Base-by-base conservation (phyloP, 2,888 invertebrate species). In the Calameuta idolon region DNA sequence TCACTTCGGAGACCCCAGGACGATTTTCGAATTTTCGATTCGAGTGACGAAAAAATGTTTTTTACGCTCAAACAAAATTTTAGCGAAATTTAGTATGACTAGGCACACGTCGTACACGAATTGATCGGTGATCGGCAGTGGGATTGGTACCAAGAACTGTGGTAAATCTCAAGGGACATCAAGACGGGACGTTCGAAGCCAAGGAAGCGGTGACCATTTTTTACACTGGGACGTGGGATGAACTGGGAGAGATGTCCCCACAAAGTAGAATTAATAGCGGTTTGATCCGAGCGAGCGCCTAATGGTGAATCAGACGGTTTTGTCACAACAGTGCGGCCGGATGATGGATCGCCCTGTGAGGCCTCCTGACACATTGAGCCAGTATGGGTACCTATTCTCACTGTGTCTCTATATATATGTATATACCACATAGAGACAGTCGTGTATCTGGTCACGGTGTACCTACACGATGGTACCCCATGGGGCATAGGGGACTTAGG, bases 231-330 rank as follows among this genome's bases (percentile, higher is more conserved):
- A 75, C 75, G 55, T 75, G 74, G 74, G 68, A 77, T 71, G 71
- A 74, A 40, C 71, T 34, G 74, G 75, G 77, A 75, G 69, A 77
- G 35, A 33, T 30, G 75, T 69, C 75, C 75, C 77, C 77, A 75
- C 71, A 77, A 77, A 77, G 77, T 77, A 77, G 75, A 77, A 77
- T 77, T 77, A 77, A 77, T 77, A 77, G 77, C 77, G 75, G 77
- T 77, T 77, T 77, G 77, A 77, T 77, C 75, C 77, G 77, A 75
- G 77, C 75, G 69, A 69, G 69, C 55, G 69, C 69, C 75, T 77
- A 77, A 77, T 77, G 77, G 77, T 77, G 75, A 77, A 77, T 77
- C 77, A 77, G 77, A 77, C 77, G 77, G 77, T 77, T 77, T 77
- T 77, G 77, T 77, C 77, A 77, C 77, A 77, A 77, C 77, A 77